phyloP scores from a whole-genome alignment of 1,140 invertebrate species.

The Asobara japonica region DNA sequence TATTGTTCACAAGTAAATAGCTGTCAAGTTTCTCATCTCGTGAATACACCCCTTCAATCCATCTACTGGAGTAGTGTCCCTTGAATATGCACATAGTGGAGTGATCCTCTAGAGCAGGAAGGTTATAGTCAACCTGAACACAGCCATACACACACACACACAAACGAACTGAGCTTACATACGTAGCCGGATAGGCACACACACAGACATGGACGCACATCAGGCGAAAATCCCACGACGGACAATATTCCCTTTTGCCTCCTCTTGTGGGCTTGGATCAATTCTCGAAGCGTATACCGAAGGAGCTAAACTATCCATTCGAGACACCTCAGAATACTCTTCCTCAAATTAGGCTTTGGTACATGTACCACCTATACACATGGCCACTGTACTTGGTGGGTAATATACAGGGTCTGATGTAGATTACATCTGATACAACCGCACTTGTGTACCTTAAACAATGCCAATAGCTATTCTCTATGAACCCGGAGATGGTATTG shows the following conservation, averaged over 20 bases:
- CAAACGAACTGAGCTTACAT: too few species aligned
- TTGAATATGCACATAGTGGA: neutral
- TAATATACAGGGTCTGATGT: neutral
- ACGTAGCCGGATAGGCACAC: too few species aligned
- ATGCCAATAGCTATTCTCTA: slow-evolving; percentile 5
- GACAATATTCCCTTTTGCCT: neutral
- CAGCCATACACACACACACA: neutral
- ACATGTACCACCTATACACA: neutral
- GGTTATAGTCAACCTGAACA: neutral
- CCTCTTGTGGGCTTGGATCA: neutral
- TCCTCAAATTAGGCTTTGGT: neutral
- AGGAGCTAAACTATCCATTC: slow-evolving; percentile 4
- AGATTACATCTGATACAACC: neutral
- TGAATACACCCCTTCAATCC: neutral
- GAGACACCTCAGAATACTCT: slow-evolving; percentile 9
- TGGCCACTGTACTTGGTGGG: neutral
- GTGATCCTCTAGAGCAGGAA: neutral
- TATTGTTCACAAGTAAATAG: neutral
- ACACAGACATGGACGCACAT: neutral
- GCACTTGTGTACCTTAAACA: neutral
- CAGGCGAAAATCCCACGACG: neutral
- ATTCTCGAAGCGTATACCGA: neutral
- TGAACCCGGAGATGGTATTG: slow-evolving; percentile 13
- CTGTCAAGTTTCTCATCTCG: neutral
- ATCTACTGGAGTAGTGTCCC: neutral